Base-by-base conservation (phyloP, 2,888 invertebrate genomes). In the Tubulanus polymorphus region DNA sequence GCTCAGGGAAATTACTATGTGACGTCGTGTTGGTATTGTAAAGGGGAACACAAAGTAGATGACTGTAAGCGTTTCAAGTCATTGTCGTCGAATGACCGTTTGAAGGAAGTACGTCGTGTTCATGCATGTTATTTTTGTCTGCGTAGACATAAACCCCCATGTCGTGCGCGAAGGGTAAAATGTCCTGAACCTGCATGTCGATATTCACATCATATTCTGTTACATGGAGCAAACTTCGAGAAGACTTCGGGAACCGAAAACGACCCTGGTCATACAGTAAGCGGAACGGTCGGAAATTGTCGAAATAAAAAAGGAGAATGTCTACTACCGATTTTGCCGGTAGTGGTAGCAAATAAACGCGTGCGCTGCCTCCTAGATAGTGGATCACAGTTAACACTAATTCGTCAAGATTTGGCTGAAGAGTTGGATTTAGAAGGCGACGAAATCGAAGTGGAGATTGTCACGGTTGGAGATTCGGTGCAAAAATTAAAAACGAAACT, bases 121-220 rank as follows among this genome's bases (percentile, higher is more conserved):
- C 18, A 41, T 8, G 41, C 41, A 5, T 41, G 41, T 41, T 41
- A 41, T 23, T 41, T 41, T 41, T 41, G 41, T 41, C 41, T 41
- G 6, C 41, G 41, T 3, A 41, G 18, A 8, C 41, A 41, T 15
- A 18, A 23, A 8, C 20, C 20, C 18, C 15, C 5, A 15, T 41
- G 41, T 41, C 41, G 41, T 15, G 6, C 6, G 6, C 41, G 41
- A 15, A 41, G 23, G 15, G n/a, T n/a, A n/a, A n/a, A n/a, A n/a
- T n/a, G n/a, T n/a, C n/a, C n/a, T n/a, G n/a, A n/a, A n/a, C n/a
- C n/a, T n/a, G n/a, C n/a, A n/a, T n/a, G n/a, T n/a, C n/a, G n/a
- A n/a, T n/a, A n/a, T n/a, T n/a, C n/a, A n/a, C n/a, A n/a, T n/a
- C n/a, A n/a, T n/a, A n/a, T n/a, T n/a, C n/a, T n/a, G n/a, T n/a